Conservation (phyloP, 2,888 invertebrate genomes). For the Coelinius sp. region DNA sequence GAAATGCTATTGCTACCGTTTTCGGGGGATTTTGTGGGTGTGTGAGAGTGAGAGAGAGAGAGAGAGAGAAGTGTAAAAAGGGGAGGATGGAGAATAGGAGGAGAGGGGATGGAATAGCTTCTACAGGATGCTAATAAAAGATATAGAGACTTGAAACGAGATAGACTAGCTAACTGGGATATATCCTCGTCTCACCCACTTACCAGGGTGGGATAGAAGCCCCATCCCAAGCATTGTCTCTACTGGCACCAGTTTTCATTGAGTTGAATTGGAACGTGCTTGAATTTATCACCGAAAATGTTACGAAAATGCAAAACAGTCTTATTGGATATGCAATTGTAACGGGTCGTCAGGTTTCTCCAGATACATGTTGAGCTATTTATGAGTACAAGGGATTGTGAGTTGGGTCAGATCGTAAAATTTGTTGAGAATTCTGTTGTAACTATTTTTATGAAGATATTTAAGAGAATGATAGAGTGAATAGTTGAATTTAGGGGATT, state of each 20-base stretch:
- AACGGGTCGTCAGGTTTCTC: constrained; percentile 9
- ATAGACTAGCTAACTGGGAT: constrained; percentile 47
- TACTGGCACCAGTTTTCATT: constrained; percentile 51
- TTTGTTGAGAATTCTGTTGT: background rate
- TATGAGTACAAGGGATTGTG: background rate
- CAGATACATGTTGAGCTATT: background rate
- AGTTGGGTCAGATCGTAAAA: constrained; percentile 19
- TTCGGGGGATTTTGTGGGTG: background rate
- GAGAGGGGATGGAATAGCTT: constrained; percentile 61
- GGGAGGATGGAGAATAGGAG: constrained; percentile 41
- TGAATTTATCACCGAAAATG: constrained; percentile 45
- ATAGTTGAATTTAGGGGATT: background rate
- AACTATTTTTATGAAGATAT: background rate
- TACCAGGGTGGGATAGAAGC: background rate
- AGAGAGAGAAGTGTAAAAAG: constrained; percentile 52
- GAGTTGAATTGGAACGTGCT: constrained; percentile 43
- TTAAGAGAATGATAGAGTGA: too few relatives aligned
- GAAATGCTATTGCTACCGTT: constrained; percentile 30
- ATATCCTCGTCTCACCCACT: constrained; percentile 34
- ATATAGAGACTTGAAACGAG: constrained; percentile 63
- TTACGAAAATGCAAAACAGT: constrained; percentile 46
- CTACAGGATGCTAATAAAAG: constrained; percentile 69
- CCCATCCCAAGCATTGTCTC: constrained; percentile 56
- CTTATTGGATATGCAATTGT: constrained; percentile 20
- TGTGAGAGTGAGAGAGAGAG: constrained; percentile 9